A percentile compares a stretch with the other conserved stretches of the same genome.
These are phyloP conservation scores for Zaprionus capensis DNA, from an alignment of 1,140 invertebrate genomes.

Conservation along the genomic window DNA sequence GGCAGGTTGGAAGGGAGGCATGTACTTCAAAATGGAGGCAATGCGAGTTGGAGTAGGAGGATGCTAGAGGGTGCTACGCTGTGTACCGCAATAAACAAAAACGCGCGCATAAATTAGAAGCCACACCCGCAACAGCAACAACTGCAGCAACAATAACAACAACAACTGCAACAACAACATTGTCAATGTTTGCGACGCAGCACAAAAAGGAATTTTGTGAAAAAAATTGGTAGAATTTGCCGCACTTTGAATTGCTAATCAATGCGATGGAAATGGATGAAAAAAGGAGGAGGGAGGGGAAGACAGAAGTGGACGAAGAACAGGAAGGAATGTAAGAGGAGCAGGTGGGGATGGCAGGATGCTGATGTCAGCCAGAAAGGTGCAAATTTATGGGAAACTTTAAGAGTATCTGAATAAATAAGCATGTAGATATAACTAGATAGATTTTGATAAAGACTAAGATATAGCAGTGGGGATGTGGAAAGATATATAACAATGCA, in stretches of 20 bases:
- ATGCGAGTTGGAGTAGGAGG: not conserved
- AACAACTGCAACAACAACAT: conserved; percentile 16
- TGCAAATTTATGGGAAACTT: not conserved
- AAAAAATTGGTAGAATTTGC: conserved; percentile 8
- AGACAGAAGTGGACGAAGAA: not conserved
- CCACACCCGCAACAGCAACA: conserved; percentile 43
- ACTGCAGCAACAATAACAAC: conserved; percentile 12
- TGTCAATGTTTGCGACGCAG: conserved; percentile 25
- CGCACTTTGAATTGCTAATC: conserved; percentile 65
- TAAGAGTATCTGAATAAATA: not conserved
- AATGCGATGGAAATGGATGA: conserved; percentile 36
- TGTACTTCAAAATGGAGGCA: conserved; percentile 17
- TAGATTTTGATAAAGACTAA: too few relatives aligned
- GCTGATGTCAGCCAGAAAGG: conserved; percentile 3
- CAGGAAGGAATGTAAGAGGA: not conserved
- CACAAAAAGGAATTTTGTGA: not conserved
- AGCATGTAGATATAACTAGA: too few relatives aligned
- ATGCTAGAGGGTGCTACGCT: not conserved
- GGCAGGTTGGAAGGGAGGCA: not conserved
- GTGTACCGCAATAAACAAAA: conserved; percentile 71
- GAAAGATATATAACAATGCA: too few relatives aligned
- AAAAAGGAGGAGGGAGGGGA: not conserved
- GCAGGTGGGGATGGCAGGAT: not conserved
- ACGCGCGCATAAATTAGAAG: conserved; percentile 68
- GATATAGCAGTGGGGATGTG: too few relatives aligned